Evolutionary conservation across 53 echinoderm and acorn worm species (phyloP), one percentile per base, ranked within the genome.

Genomic region (Paracentrotus lividus): DNA sequence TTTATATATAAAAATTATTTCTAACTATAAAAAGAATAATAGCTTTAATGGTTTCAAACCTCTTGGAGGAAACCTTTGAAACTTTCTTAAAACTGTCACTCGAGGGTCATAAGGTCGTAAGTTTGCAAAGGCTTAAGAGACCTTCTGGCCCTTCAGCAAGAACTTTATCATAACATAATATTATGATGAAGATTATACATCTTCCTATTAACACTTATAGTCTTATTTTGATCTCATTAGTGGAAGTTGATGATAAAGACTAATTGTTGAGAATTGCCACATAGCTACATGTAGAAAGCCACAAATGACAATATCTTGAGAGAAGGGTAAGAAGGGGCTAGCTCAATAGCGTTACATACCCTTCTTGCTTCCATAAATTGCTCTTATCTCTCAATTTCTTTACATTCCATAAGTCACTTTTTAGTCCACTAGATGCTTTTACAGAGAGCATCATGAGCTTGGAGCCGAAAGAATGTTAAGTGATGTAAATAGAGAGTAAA

Each of bases 1-100:
- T 57, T 88, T 21, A 61, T 89, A 89, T 61, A 89, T 61, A 89
- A 89, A 89, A 89, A 89, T 65, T 43, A 89, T 89, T 59, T 86
- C 55, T 55, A 32, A 86, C 86, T 86, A 86, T 53, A 52, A 56
- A 86, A 86, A 31, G 47, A 86, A 86, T 34, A 53, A 55, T 53
- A 56, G 34, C 55, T 45, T 44, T 81, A 7, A 81, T 47, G 4
- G 9, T 44, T n/a, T 81, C 31, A 67, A 31, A 67, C 1, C 24
- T 4, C 24, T 23, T 3, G 15, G 5, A 23, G 77, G 77, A 81
- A 81, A 27, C 47, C 44, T 20, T 72, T 40, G 20, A 38, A n/a
- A 40, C 72, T 40, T 72, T 81, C 42, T 76, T 2, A 42, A 81
- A 26, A 13, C 27, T 1, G 27, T 81, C 33, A 13, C 81, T 45